Evolutionary conservation across 2,888 invertebrate species (phyloP), one percentile per base, ranked within the genome.

Genomic region (Apamea epomidion): DNA sequence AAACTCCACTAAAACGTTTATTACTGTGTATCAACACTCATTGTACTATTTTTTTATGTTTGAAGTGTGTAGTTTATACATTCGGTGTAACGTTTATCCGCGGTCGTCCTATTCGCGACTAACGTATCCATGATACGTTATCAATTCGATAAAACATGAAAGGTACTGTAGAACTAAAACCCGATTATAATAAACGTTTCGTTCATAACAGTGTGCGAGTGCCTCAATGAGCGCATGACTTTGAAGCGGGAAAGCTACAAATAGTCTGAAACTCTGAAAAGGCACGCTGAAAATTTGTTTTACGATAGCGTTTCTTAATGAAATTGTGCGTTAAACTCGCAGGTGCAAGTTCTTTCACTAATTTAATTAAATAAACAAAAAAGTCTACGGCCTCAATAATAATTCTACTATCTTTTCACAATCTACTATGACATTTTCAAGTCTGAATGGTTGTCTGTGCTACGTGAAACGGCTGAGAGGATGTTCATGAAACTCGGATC

Each of bases 81-180:
- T 77, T 54, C 51, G 60, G n/a, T 64, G 69, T 45, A 64, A 64
- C 67, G 84, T 84, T 87, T 87, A 80, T 83, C 76, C 78, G 75
- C 72, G 79, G 54, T 79, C 73, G 82, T 78, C 65, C 81, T 79
- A 76, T 76, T 78, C 86, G 67, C 85, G 78, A 90, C 86, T 88
- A 88, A 85, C 83, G 74, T 89, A 89, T 89, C 83, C 87, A 79
- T 84, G 89, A 91, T 90, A 90, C 74, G 85, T 89, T 92, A 92
- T 91, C 91, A 89, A 76, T 81, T 75, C 64, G 91, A 91, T 91
- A 91, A 90, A 85, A 81, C 71, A 73, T 82, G 83, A 80, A 82
- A 80, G 76, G 60, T 71, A 80, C 54, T 82, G 70, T 64, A 68
- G 77, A 84, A 75, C 69, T 73, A 78, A 84, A 85, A 84, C 51